A percentile compares a stretch with the other conserved stretches of the same genome.
phyloP scores from a whole-genome alignment of 2,888 invertebrate genomes.

The Caenorhabditis macrosperma region DNA sequence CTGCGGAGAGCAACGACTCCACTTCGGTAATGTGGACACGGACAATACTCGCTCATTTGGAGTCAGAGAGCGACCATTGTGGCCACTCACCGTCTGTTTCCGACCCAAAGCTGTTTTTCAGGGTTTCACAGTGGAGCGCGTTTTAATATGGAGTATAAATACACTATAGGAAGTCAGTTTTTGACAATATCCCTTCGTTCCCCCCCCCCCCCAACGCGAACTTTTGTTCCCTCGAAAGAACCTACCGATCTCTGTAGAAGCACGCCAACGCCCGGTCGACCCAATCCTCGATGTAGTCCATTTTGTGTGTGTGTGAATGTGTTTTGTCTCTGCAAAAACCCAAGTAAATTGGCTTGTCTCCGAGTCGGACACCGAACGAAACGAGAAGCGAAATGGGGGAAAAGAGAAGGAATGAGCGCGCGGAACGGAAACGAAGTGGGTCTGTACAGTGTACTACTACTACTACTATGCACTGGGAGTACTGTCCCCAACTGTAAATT shows the following conservation, averaged over 20 bases:
- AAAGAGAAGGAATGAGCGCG: not conserved
- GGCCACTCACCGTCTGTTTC: too few species aligned
- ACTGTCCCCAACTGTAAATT: not conserved
- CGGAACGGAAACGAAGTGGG: not conserved
- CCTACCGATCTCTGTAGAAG: slow-evolving; percentile 61
- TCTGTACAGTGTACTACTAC: slow-evolving; percentile 3
- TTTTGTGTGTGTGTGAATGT: slow-evolving; percentile 7
- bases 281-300: slow-evolving; percentile 71
- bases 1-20: too few species aligned
- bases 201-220: not conserved
- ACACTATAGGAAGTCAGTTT: too few species aligned
- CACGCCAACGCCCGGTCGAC: slow-evolving; percentile 70
- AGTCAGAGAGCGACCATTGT: too few species aligned
- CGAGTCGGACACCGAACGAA: too few species aligned
- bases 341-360: not conserved
- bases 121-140: too few species aligned
- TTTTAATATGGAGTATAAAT: too few species aligned
- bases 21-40: too few species aligned
- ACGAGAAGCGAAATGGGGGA: not conserved
- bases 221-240: not conserved
- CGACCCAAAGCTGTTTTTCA: too few species aligned
- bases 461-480: not conserved
- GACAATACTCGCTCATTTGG: too few species aligned
- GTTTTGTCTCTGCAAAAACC: not conserved
- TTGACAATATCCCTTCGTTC: too few species aligned